Evolutionary conservation across 2,113 vertebrate genomes (phyloP).

Genomic region (Nyctibius bracteatus): DNA sequence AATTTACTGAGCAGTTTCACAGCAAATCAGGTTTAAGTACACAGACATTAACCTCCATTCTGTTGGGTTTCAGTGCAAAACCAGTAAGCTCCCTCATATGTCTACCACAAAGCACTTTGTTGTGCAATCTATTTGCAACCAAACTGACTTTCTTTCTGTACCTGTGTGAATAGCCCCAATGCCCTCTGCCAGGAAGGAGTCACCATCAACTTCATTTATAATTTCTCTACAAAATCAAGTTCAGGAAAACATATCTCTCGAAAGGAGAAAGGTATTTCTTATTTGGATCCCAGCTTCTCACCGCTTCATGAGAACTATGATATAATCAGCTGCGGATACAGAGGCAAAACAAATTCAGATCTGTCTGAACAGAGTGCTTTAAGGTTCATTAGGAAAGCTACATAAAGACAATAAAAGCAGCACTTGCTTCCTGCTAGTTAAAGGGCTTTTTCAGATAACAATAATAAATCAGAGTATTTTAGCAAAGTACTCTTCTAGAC

Average conservation of each 20-base stretch:
- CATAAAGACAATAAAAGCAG: neutral
- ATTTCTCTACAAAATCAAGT: neutral
- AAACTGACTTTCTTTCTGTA: neutral
- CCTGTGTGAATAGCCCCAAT: neutral
- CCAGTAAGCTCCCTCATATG: rapidly evolving
- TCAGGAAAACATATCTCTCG: neutral
- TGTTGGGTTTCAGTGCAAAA: neutral
- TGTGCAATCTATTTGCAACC: neutral
- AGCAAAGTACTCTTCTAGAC: neutral
- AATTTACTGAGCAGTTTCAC: neutral
- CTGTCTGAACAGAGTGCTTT: neutral
- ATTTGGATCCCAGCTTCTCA: neutral
- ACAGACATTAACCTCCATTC: neutral
- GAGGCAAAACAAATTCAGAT: neutral
- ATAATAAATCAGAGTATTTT: neutral
- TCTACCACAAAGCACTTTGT: neutral
- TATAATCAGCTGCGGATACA: neutral
- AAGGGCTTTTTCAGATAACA: neutral
- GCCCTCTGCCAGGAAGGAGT: neutral
- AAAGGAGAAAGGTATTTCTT: neutral
- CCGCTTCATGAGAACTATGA: neutral
- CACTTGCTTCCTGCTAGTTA: neutral
- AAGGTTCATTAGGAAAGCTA: neutral
- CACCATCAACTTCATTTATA: neutral
- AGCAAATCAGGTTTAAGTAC: neutral